Conservation (phyloP, 1,140 invertebrate genomes). For the Anoplolepis gracilipes region DNA sequence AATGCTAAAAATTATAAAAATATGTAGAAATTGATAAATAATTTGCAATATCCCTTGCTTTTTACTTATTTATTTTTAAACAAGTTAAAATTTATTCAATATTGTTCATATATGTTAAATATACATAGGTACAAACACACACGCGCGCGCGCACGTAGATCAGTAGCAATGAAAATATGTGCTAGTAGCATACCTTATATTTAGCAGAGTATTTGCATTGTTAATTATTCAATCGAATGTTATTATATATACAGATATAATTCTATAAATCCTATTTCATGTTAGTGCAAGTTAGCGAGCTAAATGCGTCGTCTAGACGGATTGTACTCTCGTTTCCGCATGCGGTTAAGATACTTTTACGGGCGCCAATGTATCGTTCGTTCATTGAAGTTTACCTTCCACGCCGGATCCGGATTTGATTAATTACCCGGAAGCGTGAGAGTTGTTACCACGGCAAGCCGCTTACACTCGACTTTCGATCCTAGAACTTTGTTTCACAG, state of each 20-base stretch:
- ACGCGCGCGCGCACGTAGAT: not conserved
- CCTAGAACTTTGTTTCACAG: constrained; percentile 77
- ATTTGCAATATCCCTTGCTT: too few species aligned
- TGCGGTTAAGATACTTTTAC: constrained; percentile 73
- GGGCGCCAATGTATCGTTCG: constrained; percentile 64
- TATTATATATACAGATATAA: not conserved
- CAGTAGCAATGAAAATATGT: not conserved
- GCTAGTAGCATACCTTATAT: too few species aligned
- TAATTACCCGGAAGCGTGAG: constrained; percentile 72
- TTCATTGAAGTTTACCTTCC: constrained; percentile 73
- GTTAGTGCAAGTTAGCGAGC: constrained; percentile 35
- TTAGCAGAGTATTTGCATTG: not conserved
- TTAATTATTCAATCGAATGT: constrained; percentile 12
- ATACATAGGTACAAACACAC: too few species aligned
- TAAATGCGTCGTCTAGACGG: constrained; percentile 51
- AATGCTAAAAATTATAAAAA: too few species aligned
- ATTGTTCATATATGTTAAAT: too few species aligned
- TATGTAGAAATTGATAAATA: too few species aligned
- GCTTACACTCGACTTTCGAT: constrained; percentile 71
- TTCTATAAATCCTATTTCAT: constrained; percentile 15
- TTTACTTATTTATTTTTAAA: too few species aligned
- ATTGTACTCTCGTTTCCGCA: constrained; percentile 64
- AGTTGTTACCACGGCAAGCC: constrained; percentile 63
- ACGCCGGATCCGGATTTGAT: constrained; percentile 69
- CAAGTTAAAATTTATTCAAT: too few species aligned